Conservation (phyloP, 2,888 invertebrate species). For the Drosophila meridionalis region DNA sequence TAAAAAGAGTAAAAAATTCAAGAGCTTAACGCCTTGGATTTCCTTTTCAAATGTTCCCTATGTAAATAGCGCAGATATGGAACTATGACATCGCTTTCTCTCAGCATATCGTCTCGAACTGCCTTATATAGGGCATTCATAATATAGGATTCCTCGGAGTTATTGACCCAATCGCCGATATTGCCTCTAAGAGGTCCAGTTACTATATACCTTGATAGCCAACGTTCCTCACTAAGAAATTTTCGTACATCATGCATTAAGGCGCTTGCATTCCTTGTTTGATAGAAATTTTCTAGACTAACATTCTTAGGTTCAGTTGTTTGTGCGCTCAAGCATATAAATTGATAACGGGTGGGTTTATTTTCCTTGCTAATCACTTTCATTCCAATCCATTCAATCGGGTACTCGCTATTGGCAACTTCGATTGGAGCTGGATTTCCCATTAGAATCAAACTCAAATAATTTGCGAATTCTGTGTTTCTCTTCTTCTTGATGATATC, state of each 20-base stretch:
- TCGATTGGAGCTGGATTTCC: slow-evolving; percentile 9
- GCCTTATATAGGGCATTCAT: background rate
- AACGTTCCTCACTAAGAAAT: background rate
- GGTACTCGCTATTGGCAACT: slow-evolving; percentile 14
- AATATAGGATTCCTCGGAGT: background rate
- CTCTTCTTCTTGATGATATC: background rate
- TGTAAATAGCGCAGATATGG: background rate
- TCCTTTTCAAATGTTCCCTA: background rate
- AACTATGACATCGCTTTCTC: background rate
- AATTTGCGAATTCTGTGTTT: background rate
- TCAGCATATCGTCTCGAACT: background rate
- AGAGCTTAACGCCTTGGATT: background rate
- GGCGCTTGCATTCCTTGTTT: slow-evolving; percentile 1
- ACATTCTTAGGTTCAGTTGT: background rate
- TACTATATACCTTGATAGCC: background rate
- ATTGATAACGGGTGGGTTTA: slow-evolving; percentile 22
- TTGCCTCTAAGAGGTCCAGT: background rate
- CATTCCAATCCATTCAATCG: slow-evolving; percentile 8
- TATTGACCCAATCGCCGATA: background rate
- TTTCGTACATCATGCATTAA: background rate
- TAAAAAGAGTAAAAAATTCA: background rate
- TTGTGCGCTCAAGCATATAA: background rate
- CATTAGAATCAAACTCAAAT: slow-evolving; percentile 15
- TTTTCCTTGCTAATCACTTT: slow-evolving; percentile 1
- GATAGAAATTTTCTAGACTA: background rate